These are phyloP conservation scores for Amphipyra berbera DNA, from an alignment of 2,888 invertebrate genomes.

Conservation along the genomic window DNA sequence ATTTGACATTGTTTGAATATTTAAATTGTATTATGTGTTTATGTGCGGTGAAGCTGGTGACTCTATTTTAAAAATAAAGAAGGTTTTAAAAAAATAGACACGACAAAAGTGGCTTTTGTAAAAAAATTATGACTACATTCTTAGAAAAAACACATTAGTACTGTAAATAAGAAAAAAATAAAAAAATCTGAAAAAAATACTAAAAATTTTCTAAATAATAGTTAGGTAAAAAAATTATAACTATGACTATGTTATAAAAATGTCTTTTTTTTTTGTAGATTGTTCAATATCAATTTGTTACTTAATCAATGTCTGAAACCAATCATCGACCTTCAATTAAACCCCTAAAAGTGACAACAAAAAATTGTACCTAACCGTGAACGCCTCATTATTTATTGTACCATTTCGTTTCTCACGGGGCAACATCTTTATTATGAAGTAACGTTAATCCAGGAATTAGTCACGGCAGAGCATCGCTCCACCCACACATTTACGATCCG, in stretches of 20 bases:
- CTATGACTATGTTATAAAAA: too few relatives aligned
- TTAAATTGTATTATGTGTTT: conserved; percentile 5
- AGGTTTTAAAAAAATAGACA: too few relatives aligned
- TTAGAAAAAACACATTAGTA: too few relatives aligned
- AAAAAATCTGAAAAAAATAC: too few relatives aligned
- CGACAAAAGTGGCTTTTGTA: too few relatives aligned
- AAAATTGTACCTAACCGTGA: neutral
- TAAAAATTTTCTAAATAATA: too few relatives aligned
- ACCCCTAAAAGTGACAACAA: conserved; percentile 1
- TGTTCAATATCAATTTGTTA: neutral
- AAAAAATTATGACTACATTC: too few relatives aligned
- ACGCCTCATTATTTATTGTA: conserved; percentile 1
- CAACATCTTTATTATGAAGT: conserved; percentile 58
- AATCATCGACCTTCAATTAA: neutral
- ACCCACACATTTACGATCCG: conserved; percentile 72
- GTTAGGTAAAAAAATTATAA: too few relatives aligned
- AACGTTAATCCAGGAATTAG: conserved; percentile 72
- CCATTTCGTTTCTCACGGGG: conserved; percentile 65
- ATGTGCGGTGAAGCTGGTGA: neutral
- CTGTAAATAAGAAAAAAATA: too few relatives aligned
- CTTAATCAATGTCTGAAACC: too few relatives aligned
- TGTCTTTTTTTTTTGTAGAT: too few relatives aligned
- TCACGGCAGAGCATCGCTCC: conserved; percentile 60
- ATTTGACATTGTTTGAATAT: conserved; percentile 43
- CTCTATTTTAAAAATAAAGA: neutral